Evolutionary conservation across 2,113 vertebrate genomes (phyloP).

Genomic region (Accipiter virgatus): DNA sequence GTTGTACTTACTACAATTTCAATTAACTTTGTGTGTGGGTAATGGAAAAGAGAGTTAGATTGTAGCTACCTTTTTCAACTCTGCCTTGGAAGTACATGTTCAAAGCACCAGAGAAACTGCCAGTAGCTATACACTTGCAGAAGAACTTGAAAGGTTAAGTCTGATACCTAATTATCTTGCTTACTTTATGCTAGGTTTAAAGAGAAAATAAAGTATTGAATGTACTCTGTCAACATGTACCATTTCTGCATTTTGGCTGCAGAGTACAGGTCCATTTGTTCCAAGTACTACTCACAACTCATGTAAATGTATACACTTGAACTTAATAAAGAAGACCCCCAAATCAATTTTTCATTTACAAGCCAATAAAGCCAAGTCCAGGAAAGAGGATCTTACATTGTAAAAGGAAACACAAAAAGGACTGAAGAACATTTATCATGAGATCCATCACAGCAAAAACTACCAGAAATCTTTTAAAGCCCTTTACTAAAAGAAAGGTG

Average conservation of each 20-base stretch:
- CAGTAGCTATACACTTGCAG: not conserved
- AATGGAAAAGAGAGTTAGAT: not conserved
- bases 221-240: not conserved
- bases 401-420: not conserved
- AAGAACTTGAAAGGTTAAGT: not conserved
- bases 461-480: not conserved
- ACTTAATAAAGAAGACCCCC: not conserved
- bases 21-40: not conserved
- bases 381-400: not conserved
- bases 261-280: not conserved
- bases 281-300: not conserved
- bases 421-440: not conserved
- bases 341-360: not conserved
- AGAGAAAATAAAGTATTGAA: not conserved
- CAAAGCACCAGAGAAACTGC: not conserved
- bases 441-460: not conserved
- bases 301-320: not conserved
- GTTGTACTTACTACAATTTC: not conserved
- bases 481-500: not conserved
- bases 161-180: not conserved
- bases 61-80: not conserved
- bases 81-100: not conserved
- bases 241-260: not conserved
- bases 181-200: not conserved
- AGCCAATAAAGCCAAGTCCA: not conserved